Conservation (phyloP, 2,797 vertebrate species). For the Macrochelys suwanniensis region DNA sequence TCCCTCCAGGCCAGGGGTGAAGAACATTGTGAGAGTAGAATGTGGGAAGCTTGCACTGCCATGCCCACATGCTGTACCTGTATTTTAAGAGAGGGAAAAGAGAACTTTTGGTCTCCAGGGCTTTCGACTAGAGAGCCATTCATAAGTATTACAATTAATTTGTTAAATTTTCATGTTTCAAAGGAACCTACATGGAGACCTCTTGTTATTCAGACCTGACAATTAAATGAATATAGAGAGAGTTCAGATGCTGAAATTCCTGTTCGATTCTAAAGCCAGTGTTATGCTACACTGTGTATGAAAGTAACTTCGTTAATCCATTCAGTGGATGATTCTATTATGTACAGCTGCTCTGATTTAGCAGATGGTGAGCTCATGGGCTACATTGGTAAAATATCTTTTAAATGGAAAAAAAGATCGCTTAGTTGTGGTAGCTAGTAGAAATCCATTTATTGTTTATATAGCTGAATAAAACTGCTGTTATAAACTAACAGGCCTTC, state of each 20-base stretch:
- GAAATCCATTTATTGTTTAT: not conserved
- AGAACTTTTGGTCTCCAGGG: not conserved
- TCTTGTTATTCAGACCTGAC: not conserved
- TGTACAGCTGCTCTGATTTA: not conserved
- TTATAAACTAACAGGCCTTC: not conserved
- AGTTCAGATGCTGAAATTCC: not conserved
- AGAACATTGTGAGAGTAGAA: not conserved
- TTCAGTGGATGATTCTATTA: not conserved
- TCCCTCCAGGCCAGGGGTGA: not conserved
- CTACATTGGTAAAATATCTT: conserved; percentile 1
- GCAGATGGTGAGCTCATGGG: not conserved
- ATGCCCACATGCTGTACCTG: rapidly evolving
- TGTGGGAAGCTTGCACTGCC: not conserved
- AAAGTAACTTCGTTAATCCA: conserved; percentile 26
- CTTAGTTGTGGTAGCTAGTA: not conserved
- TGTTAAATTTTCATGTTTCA: not conserved
- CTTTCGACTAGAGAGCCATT: not conserved
- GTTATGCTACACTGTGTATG: not conserved
- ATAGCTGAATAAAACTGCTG: not conserved
- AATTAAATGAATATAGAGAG: not conserved
- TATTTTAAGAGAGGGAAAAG: not conserved
- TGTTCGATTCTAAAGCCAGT: conserved; percentile 31
- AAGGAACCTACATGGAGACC: not conserved
- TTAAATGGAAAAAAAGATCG: not conserved
- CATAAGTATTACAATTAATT: not conserved